phyloP scores from a whole-genome alignment of 2,113 vertebrate species.

The Microtus pennsylvanicus region DNA sequence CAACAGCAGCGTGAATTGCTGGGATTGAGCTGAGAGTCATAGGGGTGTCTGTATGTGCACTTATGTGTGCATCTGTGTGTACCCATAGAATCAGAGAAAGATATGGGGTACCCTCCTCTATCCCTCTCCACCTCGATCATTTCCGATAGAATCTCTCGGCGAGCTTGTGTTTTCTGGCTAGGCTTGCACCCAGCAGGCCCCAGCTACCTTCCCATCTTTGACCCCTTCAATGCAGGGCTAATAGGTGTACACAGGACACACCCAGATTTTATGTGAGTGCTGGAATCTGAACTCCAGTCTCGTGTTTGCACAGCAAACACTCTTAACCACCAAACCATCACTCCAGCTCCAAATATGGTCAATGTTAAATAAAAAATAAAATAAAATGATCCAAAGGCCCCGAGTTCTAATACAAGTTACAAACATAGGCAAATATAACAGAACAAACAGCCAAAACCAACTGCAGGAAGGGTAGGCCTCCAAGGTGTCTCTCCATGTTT shows the following conservation, averaged over 20 bases:
- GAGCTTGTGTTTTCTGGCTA: not conserved
- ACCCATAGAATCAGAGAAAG: not conserved
- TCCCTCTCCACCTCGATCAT: not conserved
- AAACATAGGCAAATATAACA: not conserved
- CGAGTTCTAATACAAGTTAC: not conserved
- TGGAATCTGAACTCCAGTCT: not conserved
- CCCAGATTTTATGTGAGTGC: not conserved
- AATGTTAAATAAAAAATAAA: conserved; percentile 25
- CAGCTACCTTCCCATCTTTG: no score
- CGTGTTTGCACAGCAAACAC: not conserved
- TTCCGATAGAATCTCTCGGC: not conserved
- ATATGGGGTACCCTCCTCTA: not conserved
- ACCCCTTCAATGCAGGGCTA: not conserved
- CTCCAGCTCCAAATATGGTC: no score
- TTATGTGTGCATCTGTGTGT: not conserved
- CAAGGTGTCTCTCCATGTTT: not conserved
- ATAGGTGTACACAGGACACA: not conserved
- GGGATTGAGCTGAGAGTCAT: not conserved
- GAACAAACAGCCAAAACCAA: conserved; percentile 5
- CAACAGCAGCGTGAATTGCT: not conserved
- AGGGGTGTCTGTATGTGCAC: not conserved
- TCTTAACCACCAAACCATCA: not conserved
- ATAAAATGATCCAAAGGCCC: not conserved
- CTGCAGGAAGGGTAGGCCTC: not conserved
- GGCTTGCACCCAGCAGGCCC: not conserved